Percentiles rank a stretch among this genome's conserved stretches.
phyloP scores from a whole-genome alignment of 2,888 invertebrate genomes.

The Eretmocerus hayati region DNA sequence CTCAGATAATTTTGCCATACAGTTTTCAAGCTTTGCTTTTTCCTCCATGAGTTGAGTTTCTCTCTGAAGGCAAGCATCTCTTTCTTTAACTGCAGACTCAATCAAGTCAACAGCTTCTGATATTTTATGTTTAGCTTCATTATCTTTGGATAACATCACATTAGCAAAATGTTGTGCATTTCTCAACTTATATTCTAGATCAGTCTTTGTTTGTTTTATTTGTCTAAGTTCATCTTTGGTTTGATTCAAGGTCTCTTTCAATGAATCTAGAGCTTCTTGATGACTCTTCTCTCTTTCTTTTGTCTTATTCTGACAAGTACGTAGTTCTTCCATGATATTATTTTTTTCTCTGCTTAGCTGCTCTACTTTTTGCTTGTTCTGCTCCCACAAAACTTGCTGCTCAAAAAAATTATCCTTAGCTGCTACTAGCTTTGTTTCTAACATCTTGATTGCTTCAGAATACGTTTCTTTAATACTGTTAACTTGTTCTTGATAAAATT shows the following conservation, averaged over 20 bases:
- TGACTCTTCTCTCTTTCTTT: slow-evolving; percentile 28
- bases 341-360: slow-evolving; percentile 46
- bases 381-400: slow-evolving; percentile 35
- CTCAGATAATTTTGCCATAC: slow-evolving; percentile 29
- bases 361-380: slow-evolving; percentile 50
- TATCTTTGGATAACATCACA: slow-evolving; percentile 46
- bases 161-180: slow-evolving; percentile 43
- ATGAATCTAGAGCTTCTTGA: slow-evolving; percentile 27
- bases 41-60: slow-evolving; percentile 42
- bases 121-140: slow-evolving; percentile 51
- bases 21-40: slow-evolving; percentile 30
- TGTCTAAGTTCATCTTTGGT: slow-evolving; percentile 36
- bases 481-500: slow-evolving; percentile 35
- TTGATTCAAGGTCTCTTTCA: slow-evolving; percentile 31
- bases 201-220: slow-evolving; percentile 29
- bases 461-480: slow-evolving; percentile 46
- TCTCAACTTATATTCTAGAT: slow-evolving; percentile 46
- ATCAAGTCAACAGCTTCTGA: slow-evolving; percentile 54
- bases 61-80: slow-evolving; percentile 50
- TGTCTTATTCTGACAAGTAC: slow-evolving; percentile 24
- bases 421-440: slow-evolving; percentile 54
- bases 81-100: slow-evolving; percentile 54
- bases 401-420: slow-evolving; percentile 47
- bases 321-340: slow-evolving; percentile 44
- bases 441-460: slow-evolving; percentile 50